Conservation (phyloP, 2,113 vertebrate species). For the Neodon shergylaensis region DNA sequence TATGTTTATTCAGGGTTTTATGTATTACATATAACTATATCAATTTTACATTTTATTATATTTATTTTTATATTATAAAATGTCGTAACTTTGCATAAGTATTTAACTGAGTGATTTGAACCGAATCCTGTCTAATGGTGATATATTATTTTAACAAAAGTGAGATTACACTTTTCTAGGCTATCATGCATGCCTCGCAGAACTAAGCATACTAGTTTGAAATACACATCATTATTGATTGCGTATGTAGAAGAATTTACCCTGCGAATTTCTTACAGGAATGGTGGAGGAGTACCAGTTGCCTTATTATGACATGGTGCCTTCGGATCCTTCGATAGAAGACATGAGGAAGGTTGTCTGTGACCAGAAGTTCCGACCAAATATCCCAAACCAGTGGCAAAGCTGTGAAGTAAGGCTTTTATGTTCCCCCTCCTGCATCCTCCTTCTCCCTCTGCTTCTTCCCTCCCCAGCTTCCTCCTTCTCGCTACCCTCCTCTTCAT, state of each 20-base stretch:
- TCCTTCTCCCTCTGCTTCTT: background rate
- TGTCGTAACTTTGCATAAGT: background rate
- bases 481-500: background rate
- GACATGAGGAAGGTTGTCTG: constrained; percentile 97
- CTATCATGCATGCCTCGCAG: background rate
- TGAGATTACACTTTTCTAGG: background rate
- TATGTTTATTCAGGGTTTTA: background rate
- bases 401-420: constrained; percentile 93
- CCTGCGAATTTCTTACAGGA: constrained; percentile 82
- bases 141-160: constrained; percentile 38
- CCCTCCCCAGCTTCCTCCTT: background rate
- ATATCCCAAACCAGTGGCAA: constrained; percentile 98
- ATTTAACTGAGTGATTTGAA: background rate
- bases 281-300: constrained; percentile 96
- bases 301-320: constrained; percentile 98
- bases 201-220: constrained; percentile 44
- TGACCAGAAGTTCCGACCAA: constrained; percentile 96
- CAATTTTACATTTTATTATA: background rate
- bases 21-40: background rate
- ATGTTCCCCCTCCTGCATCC: background rate
- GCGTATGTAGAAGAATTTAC: background rate
- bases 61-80: background rate
- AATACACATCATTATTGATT: constrained; percentile 27
- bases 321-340: constrained; percentile 97
- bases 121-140: background rate